These are phyloP conservation scores for Drosophila mercatorum DNA, from an alignment of 2,888 invertebrate genomes.

Conservation along the genomic window DNA sequence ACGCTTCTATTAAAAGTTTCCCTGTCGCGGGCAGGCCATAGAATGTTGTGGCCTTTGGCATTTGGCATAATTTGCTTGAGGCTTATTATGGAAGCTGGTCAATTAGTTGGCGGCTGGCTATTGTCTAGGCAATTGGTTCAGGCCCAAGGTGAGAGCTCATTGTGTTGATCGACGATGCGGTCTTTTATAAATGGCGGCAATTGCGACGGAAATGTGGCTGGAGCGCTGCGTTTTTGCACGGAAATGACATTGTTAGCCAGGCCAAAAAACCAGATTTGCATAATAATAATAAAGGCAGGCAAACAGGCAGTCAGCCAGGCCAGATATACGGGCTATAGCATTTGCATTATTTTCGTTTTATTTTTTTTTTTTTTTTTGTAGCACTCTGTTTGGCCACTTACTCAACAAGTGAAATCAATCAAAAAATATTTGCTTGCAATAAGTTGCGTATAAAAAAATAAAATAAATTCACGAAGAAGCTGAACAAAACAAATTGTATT, in stretches of 20 bases:
- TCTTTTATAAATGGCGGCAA: constrained; percentile 74
- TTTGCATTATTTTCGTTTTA: constrained; percentile 59
- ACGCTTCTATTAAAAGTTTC: neutral
- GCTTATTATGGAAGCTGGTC: constrained; percentile 47
- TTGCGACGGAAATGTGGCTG: constrained; percentile 73
- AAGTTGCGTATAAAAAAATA: neutral
- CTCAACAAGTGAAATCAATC: constrained; percentile 66
- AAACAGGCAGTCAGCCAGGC: constrained; percentile 36
- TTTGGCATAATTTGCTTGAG: constrained; percentile 25
- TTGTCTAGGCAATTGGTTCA: constrained; percentile 50
- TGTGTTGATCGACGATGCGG: constrained; percentile 58
- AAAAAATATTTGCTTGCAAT: constrained; percentile 37
- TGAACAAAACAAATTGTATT: neutral
- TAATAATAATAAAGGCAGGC: constrained; percentile 71
- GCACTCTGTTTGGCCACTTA: constrained; percentile 64
- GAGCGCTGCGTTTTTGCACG: constrained; percentile 64
- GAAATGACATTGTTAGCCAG: constrained; percentile 79
- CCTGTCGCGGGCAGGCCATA: neutral
- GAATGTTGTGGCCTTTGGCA: constrained; percentile 2
- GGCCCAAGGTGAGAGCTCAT: constrained; percentile 38
- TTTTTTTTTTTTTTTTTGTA: constrained; percentile 9
- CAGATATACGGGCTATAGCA: constrained; percentile 3
- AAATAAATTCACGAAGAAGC: neutral
- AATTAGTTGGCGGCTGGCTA: constrained; percentile 52
- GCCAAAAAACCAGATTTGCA: constrained; percentile 64